phyloP scores from a whole-genome alignment of 37 sponge, comb jelly and placozoan species.

The Aplysina aerophoba region DNA sequence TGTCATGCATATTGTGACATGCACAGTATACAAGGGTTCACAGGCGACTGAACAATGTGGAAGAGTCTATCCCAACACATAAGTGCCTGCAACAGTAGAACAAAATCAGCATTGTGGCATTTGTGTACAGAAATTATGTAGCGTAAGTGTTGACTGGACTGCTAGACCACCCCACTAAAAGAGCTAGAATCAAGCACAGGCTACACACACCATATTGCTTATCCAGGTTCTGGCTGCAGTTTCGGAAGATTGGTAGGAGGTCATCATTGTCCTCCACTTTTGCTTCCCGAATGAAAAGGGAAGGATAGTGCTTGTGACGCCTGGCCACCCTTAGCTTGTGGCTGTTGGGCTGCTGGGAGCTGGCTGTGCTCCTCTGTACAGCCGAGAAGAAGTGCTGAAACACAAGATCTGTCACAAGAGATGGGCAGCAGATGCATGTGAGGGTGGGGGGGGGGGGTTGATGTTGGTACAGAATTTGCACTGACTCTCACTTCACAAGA shows the following conservation, averaged over 20 bases:
- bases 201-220: conserved; percentile 79
- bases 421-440: no score
- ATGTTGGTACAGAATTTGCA: no score
- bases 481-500: not conserved
- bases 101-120: not conserved
- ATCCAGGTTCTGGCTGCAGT: conserved; percentile 55
- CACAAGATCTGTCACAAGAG: conserved; percentile 4
- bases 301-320: conserved; percentile 78
- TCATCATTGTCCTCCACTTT: conserved; percentile 96
- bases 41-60: no score
- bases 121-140: not conserved
- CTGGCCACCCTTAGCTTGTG: conserved; percentile 49
- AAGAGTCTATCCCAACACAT: not conserved
- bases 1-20: no score
- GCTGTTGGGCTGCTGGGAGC: not conserved
- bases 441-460: no score
- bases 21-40: no score
- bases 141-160: not conserved
- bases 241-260: conserved; percentile 82
- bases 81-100: not conserved
- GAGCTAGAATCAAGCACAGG: no score
- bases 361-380: not conserved
- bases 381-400: conserved; percentile 14
- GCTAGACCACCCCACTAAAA: no score
- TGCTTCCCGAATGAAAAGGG: conserved; percentile 72